phyloP scores from a whole-genome alignment of 1,140 invertebrate genomes.

The Tetramorium simillimum region DNA sequence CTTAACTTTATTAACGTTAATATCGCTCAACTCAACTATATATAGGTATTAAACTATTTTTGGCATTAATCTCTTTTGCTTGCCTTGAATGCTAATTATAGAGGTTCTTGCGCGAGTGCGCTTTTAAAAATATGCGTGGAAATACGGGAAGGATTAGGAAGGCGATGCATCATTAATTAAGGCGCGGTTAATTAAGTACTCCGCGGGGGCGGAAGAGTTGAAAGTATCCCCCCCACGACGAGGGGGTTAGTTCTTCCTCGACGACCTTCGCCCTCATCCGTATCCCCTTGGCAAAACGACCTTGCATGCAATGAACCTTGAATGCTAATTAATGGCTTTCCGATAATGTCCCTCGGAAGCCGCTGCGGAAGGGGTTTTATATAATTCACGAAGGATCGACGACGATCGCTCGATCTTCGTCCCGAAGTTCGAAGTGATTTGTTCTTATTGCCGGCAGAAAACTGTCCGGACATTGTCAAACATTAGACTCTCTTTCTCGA shows the following conservation, averaged over 20 bases:
- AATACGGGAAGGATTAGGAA: neutral
- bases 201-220: constrained; percentile 37
- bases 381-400: constrained; percentile 41
- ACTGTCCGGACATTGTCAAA: constrained; percentile 29
- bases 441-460: constrained; percentile 25
- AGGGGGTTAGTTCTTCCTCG: constrained; percentile 1
- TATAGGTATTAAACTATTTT: neutral
- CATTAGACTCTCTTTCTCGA: constrained; percentile 13
- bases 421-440: constrained; percentile 44
- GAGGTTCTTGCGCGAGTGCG: neutral
- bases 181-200: constrained; percentile 48
- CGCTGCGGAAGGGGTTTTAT: neutral
- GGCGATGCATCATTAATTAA: constrained; percentile 49
- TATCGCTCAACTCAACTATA: neutral
- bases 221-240: constrained; percentile 27
- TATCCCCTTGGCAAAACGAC: constrained; percentile 48
- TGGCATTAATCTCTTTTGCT: neutral
- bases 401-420: constrained; percentile 53
- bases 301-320: constrained; percentile 55
- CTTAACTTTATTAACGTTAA: neutral
- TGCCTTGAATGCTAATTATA: constrained; percentile 26
- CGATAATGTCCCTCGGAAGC: constrained; percentile 34
- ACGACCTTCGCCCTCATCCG: constrained; percentile 46
- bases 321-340: constrained; percentile 61
- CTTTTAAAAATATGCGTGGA: constrained; percentile 38